phyloP scores from a whole-genome alignment of 2,797 vertebrate genomes.

The Tauraco hartlaubi region DNA sequence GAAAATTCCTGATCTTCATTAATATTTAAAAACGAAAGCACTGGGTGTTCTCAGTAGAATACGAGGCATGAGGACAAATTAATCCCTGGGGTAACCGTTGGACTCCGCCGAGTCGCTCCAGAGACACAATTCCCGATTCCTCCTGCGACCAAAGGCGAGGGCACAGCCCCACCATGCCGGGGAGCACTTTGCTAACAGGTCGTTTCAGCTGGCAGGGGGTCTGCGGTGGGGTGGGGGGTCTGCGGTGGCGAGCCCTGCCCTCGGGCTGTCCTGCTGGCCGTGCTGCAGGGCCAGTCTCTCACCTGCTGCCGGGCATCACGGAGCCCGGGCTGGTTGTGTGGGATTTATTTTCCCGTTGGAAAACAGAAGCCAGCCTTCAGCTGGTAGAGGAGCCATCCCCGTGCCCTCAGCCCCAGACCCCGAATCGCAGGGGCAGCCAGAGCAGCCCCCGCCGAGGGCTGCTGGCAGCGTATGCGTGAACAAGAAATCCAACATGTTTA shows the following conservation, averaged over 20 bases:
- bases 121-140: fast-evolving
- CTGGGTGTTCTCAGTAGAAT: neutral
- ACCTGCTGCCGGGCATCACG: fast-evolving
- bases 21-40: constrained; percentile 30
- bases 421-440: neutral
- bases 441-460: neutral
- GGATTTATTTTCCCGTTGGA: neutral
- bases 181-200: neutral
- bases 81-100: neutral
- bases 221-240: too few relatives aligned
- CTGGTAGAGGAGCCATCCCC: neutral
- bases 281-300: fast-evolving
- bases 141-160: neutral
- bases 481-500: fast-evolving
- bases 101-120: neutral
- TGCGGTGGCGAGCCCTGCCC: too few relatives aligned
- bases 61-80: neutral
- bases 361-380: neutral
- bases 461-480: fast-evolving
- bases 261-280: fast-evolving
- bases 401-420: neutral
- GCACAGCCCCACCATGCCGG: neutral
- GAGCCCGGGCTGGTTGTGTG: fast-evolving
- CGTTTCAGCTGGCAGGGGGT: neutral
- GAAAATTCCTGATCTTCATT: neutral